Percentiles rank a stretch among this genome's conserved stretches.
Conservation (phyloP, 37 sponge, comb jelly and placozoan species). For the Cliona cf. orientalis region DNA sequence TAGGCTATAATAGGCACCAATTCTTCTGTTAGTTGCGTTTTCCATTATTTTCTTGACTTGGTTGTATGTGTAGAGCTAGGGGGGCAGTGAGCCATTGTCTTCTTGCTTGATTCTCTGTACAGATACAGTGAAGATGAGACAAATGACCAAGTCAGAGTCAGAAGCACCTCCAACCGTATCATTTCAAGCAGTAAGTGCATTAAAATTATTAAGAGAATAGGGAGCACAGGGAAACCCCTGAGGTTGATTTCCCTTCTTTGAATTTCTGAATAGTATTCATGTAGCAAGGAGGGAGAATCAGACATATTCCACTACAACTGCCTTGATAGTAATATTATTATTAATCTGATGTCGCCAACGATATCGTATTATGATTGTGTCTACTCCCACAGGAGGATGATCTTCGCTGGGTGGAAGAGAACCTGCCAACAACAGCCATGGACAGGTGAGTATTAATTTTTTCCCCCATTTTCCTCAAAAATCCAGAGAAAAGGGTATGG, state of each 20-base stretch:
- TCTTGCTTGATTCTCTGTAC: background rate
- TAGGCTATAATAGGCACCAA: background rate
- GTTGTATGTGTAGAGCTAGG: background rate
- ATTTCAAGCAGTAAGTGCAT: slow-evolving; percentile 35
- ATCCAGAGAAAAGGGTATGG: too few species aligned
- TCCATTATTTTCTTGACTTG: background rate
- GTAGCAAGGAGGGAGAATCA: too few species aligned
- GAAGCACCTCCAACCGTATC: slow-evolving; percentile 21
- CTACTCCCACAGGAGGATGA: slow-evolving; percentile 92
- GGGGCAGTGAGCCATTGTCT: background rate
- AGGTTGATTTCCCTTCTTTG: background rate
- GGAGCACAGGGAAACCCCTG: too few species aligned
- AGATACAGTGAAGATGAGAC: slow-evolving; percentile 74
- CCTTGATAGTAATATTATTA: too few species aligned
- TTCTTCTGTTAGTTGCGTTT: background rate
- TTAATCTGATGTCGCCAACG: too few species aligned
- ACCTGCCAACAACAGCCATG: slow-evolving; percentile 70
- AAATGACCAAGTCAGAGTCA: slow-evolving; percentile 26
- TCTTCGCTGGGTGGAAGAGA: slow-evolving; percentile 86
- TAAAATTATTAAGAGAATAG: too few species aligned
- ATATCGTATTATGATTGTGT: too few species aligned
- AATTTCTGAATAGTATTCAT: background rate
- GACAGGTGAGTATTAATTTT: slow-evolving; percentile 63
- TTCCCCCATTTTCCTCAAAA: background rate
- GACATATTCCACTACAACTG: too few species aligned